A percentile compares a stretch with the other conserved stretches of the same genome.
Evolutionary conservation across 2,888 invertebrate genomes (phyloP).

Genomic region (Deilephila elpenor): DNA sequence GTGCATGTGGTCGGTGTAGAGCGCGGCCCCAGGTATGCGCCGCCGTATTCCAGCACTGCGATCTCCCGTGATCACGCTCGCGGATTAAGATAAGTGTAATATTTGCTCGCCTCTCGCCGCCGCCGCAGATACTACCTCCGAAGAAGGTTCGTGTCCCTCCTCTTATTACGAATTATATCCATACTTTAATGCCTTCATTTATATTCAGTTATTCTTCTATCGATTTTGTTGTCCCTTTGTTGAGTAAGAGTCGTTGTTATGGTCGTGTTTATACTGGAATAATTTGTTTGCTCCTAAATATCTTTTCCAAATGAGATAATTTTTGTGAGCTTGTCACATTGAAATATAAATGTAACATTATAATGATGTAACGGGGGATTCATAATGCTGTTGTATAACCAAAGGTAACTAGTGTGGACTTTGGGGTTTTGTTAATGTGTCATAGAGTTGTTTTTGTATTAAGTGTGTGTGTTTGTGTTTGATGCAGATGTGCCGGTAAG

Average conservation of each 20-base stretch:
- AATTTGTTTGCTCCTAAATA: conserved; percentile 3
- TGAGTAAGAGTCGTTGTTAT: not conserved
- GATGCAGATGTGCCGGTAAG: conserved; percentile 69
- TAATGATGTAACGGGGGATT: not conserved
- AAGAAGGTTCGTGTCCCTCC: not conserved
- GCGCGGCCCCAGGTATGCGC: too few species aligned
- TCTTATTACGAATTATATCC: conserved; percentile 11
- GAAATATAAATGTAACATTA: not conserved
- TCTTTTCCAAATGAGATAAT: not conserved
- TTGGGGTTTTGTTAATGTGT: not conserved
- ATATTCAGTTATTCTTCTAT: conserved; percentile 19
- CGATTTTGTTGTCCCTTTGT: conserved; percentile 4
- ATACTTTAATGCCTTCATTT: conserved; percentile 19
- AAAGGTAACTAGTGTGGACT: not conserved
- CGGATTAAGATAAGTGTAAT: not conserved
- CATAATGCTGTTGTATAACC: not conserved
- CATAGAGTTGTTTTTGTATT: not conserved
- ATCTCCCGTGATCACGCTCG: too few species aligned
- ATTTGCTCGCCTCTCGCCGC: not conserved
- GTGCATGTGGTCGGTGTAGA: too few species aligned
- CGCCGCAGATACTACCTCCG: not conserved
- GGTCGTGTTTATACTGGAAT: not conserved
- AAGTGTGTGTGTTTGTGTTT: conserved; percentile 10
- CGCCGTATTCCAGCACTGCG: too few species aligned
- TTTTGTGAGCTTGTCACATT: not conserved